A percentile compares a stretch with the other conserved stretches of the same genome.
Evolutionary conservation across 1,140 invertebrate genomes (phyloP).

Genomic region (Bombus ignitus): DNA sequence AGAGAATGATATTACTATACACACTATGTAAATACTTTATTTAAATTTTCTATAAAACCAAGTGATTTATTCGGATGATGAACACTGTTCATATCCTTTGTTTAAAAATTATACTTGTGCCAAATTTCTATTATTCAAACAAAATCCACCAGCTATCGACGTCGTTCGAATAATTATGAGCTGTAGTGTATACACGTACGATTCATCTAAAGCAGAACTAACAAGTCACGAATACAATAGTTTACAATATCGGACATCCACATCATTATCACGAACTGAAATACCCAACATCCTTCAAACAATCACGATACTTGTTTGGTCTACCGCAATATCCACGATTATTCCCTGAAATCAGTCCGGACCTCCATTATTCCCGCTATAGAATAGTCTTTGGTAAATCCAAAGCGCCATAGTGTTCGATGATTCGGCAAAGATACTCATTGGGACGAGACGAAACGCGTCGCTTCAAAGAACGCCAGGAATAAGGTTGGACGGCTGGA

Average conservation of each 20-base stretch:
- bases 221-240: neutral
- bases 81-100: no score
- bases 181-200: neutral
- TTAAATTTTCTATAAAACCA: no score
- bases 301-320: neutral
- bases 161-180: neutral
- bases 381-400: neutral
- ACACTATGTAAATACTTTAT: no score
- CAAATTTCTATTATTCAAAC: neutral
- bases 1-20: no score
- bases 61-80: no score
- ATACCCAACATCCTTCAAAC: neutral
- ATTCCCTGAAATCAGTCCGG: neutral
- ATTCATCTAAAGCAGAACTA: neutral
- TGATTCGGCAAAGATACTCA: neutral
- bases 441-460: neutral
- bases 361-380: slow-evolving; percentile 14
- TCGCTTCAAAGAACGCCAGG: slow-evolving; percentile 13
- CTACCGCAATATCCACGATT: slow-evolving; percentile 21
- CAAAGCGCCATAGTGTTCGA: neutral
- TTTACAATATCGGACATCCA: no score
- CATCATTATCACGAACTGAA: neutral
- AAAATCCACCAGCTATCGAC: neutral
- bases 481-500: slow-evolving; percentile 63
- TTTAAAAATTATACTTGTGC: neutral